These are phyloP conservation scores for Cosmia trapezina DNA, from an alignment of 2,888 invertebrate genomes.

Conservation along the genomic window DNA sequence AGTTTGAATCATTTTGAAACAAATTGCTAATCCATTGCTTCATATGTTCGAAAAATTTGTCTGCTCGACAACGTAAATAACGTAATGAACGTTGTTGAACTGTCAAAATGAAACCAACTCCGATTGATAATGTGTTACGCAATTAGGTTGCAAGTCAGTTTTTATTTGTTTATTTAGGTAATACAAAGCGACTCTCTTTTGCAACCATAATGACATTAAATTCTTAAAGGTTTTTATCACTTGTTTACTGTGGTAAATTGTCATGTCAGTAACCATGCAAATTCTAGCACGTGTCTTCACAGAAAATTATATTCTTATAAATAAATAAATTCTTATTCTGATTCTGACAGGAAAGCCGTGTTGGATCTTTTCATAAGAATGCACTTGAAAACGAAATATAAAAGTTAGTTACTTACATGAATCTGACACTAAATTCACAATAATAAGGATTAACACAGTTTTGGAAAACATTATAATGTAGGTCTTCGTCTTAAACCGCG, in stretches of 20 bases:
- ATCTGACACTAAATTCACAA: conserved; percentile 38
- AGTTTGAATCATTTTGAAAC: too few relatives aligned
- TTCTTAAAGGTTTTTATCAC: neutral
- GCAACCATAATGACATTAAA: neutral
- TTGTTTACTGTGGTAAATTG: neutral
- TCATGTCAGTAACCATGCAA: neutral
- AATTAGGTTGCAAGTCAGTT: too few relatives aligned
- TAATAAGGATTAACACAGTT: conserved; percentile 40
- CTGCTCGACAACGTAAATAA: too few relatives aligned
- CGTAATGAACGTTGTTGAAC: too few relatives aligned
- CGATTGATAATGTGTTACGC: too few relatives aligned
- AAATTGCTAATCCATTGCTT: too few relatives aligned
- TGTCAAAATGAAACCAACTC: too few relatives aligned
- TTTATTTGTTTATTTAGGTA: neutral
- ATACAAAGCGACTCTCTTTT: neutral
- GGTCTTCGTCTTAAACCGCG: neutral
- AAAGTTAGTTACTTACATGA: conserved; percentile 49
- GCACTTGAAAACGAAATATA: neutral
- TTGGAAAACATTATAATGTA: conserved; percentile 40
- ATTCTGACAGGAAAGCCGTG: neutral
- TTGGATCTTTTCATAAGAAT: neutral
- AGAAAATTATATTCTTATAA: neutral
- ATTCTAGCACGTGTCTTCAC: neutral
- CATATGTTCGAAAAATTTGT: too few relatives aligned
- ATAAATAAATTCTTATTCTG: neutral